phyloP scores from a whole-genome alignment of 64 coral and sea anemone genomes.

The Trachythela sp. region DNA sequence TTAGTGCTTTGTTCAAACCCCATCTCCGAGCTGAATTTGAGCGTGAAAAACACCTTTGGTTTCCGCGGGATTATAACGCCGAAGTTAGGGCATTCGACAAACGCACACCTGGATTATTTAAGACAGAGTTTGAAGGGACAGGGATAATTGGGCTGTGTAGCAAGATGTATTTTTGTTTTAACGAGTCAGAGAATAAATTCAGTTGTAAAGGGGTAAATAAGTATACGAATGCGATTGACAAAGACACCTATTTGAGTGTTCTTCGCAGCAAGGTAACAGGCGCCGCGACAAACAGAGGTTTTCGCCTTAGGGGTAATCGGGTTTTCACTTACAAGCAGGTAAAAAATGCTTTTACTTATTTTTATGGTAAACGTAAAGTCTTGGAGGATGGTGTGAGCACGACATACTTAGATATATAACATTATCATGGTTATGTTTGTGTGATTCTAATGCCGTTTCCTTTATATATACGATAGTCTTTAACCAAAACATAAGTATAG shows the following conservation, averaged over 20 bases:
- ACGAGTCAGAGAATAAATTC: background rate
- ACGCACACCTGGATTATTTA: slow-evolving; percentile 31
- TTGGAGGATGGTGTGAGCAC: background rate
- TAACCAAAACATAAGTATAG: no score
- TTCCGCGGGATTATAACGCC: slow-evolving; percentile 13
- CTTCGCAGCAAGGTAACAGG: background rate
- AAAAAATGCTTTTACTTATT: background rate
- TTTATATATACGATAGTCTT: no score
- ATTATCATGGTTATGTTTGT: no score
- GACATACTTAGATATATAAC: background rate
- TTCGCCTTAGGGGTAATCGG: background rate
- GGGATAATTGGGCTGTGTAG: slow-evolving; percentile 11
- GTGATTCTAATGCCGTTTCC: no score
- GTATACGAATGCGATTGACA: background rate
- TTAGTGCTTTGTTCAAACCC: background rate
- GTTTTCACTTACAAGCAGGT: background rate
- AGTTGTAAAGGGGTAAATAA: slow-evolving; percentile 10
- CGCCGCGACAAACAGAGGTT: slow-evolving; percentile 16
- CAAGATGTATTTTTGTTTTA: slow-evolving; percentile 22
- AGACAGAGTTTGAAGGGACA: slow-evolving; percentile 29
- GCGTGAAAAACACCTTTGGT: slow-evolving; percentile 18
- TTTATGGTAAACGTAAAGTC: slow-evolving; percentile 2
- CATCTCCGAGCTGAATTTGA: slow-evolving; percentile 21
- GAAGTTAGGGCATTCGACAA: background rate
- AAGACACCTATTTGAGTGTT: slow-evolving; percentile 9